phyloP scores from a whole-genome alignment of 2,113 vertebrate species.

The Bucco capensis region DNA sequence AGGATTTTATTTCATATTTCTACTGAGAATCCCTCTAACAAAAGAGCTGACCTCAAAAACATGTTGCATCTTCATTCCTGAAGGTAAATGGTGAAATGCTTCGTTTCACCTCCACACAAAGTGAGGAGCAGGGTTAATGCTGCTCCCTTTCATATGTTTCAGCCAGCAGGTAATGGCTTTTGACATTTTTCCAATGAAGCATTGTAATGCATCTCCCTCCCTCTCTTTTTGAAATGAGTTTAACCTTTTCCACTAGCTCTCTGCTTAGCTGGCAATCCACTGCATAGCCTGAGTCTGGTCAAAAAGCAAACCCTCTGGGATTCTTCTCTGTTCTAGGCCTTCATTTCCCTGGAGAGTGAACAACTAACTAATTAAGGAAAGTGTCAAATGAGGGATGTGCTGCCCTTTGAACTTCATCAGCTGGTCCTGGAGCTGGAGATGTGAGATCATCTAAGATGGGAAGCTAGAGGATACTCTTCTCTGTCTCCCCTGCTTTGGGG shows the following conservation, averaged over 20 bases:
- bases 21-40: background rate
- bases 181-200: conserved; percentile 46
- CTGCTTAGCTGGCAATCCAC: background rate
- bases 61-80: background rate
- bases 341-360: background rate
- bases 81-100: conserved; percentile 13
- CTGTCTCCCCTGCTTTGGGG: background rate
- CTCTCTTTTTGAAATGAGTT: background rate
- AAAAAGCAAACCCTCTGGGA: background rate
- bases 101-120: background rate
- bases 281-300: background rate
- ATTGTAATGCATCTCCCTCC: background rate
- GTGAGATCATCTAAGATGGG: fast-evolving
- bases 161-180: conserved; percentile 27
- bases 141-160: conserved; percentile 5
- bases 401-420: background rate
- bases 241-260: conserved; percentile 18
- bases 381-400: background rate
- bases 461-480: background rate
- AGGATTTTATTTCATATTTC: background rate
- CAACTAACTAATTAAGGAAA: background rate
- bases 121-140: background rate
- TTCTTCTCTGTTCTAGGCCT: fast-evolving
- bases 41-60: conserved; percentile 24
- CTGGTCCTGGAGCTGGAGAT: background rate